Percentiles rank a stretch among this genome's conserved stretches.
Conservation (phyloP, 2,888 invertebrate species). For the Acanthoscelides obtectus region DNA sequence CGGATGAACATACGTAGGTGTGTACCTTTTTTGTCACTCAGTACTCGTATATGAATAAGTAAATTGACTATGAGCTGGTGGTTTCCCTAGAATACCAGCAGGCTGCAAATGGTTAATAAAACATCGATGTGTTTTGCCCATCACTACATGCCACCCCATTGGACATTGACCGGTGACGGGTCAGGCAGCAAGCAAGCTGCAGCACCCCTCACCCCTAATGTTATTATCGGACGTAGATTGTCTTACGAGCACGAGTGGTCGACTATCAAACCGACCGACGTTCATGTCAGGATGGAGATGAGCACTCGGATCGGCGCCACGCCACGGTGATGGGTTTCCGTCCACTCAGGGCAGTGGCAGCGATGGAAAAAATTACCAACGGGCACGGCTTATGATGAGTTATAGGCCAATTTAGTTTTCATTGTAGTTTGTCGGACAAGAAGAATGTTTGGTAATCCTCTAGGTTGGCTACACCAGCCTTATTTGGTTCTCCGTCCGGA, state of each 20-base stretch:
- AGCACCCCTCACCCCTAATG: constrained; percentile 32
- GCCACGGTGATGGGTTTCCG: constrained; percentile 30
- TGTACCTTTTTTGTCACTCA: no score
- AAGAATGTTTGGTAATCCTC: no score
- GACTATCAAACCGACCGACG: constrained; percentile 38
- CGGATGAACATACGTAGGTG: no score
- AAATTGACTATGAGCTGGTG: no score
- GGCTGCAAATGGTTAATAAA: no score
- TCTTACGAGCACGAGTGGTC: constrained; percentile 34
- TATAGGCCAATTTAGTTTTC: no score
- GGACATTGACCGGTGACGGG: constrained; percentile 36
- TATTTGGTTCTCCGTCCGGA: no score
- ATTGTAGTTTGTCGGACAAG: no score
- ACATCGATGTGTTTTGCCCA: not conserved
- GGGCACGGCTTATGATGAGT: no score
- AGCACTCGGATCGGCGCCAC: constrained; percentile 36
- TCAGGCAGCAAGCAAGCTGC: constrained; percentile 8
- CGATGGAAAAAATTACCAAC: constrained; percentile 4
- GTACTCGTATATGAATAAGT: no score
- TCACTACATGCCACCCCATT: constrained; percentile 25
- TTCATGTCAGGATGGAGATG: constrained; percentile 26
- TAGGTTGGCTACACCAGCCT: no score
- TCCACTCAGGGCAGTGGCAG: constrained; percentile 23
- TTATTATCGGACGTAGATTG: constrained; percentile 38
- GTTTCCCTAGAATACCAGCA: no score